These are phyloP conservation scores for Halichoeres trimaculatus DNA, from an alignment of 2,113 vertebrate species.

Conservation along the genomic window DNA sequence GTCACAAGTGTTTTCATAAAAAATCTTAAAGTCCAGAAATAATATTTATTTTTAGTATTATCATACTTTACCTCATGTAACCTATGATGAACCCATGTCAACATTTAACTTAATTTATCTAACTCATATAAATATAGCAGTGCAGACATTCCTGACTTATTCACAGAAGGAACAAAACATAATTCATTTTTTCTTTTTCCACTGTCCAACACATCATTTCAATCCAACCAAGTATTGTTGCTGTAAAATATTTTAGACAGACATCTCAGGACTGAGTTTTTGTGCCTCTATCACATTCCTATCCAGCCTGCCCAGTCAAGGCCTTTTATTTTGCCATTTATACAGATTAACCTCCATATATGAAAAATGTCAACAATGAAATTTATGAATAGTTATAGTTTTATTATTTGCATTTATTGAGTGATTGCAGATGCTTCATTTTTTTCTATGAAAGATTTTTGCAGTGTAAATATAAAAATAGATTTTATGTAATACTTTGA, in stretches of 20 bases:
- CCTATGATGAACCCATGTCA: not conserved
- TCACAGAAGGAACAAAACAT: conserved; percentile 1
- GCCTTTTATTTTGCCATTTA: conserved; percentile 24
- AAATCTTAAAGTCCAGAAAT: not conserved
- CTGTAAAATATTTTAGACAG: no score
- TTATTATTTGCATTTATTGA: not conserved
- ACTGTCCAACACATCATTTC: conserved; percentile 1
- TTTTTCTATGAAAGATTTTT: not conserved
- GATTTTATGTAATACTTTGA: not conserved
- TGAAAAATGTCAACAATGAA: not conserved
- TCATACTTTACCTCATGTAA: not conserved
- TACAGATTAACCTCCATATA: not conserved
- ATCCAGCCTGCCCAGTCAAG: conserved; percentile 8
- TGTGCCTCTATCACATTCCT: not conserved
- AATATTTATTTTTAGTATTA: not conserved
- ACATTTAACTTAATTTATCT: conserved; percentile 3
- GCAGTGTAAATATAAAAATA: not conserved
- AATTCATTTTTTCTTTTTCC: not conserved
- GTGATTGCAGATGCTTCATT: not conserved
- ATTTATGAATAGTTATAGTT: not conserved
- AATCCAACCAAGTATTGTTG: no score
- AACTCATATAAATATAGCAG: conserved; percentile 6
- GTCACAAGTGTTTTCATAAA: not conserved
- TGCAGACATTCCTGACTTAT: conserved; percentile 20
- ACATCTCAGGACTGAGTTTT: not conserved